phyloP scores from a whole-genome alignment of 2,888 invertebrate species.

The Dryomyza anilis region DNA sequence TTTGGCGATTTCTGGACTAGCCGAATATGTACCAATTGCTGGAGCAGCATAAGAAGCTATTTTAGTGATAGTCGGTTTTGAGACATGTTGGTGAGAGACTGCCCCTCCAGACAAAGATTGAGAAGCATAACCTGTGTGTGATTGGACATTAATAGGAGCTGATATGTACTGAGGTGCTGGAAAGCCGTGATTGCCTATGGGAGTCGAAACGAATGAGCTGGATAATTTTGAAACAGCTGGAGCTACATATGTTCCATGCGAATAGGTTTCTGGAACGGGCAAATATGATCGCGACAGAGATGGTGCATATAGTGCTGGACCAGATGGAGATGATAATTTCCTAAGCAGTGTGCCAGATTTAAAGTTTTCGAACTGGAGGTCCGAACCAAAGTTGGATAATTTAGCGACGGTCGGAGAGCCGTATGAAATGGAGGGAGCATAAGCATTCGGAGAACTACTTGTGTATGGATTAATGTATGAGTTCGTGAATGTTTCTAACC shows the following conservation, averaged over 20 bases:
- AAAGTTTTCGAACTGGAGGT: constrained; percentile 35
- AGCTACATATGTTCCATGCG: constrained; percentile 38
- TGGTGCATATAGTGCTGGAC: constrained; percentile 46
- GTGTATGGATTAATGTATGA: constrained; percentile 42
- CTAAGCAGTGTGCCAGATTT: constrained; percentile 41
- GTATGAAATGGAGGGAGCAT: constrained; percentile 45
- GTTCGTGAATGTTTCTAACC: constrained; percentile 41
- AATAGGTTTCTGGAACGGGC: constrained; percentile 33
- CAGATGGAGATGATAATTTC: constrained; percentile 32
- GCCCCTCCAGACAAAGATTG: constrained; percentile 33
- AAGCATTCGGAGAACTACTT: constrained; percentile 36
- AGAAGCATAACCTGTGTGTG: background rate
- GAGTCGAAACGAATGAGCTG: constrained; percentile 33
- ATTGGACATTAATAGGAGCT: constrained; percentile 20
- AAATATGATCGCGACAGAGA: constrained; percentile 44
- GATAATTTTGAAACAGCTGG: constrained; percentile 24
- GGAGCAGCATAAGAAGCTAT: constrained; percentile 35
- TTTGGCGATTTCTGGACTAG: constrained; percentile 13
- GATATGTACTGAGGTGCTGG: constrained; percentile 26
- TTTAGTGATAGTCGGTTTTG: constrained; percentile 36
- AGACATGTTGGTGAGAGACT: constrained; percentile 44
- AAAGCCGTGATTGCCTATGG: constrained; percentile 41
- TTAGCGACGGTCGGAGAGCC: constrained; percentile 41
- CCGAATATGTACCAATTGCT: constrained; percentile 56
- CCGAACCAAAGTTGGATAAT: constrained; percentile 36